Base-by-base conservation (phyloP, 2,888 invertebrate genomes). In the Drosophila rubida region DNA sequence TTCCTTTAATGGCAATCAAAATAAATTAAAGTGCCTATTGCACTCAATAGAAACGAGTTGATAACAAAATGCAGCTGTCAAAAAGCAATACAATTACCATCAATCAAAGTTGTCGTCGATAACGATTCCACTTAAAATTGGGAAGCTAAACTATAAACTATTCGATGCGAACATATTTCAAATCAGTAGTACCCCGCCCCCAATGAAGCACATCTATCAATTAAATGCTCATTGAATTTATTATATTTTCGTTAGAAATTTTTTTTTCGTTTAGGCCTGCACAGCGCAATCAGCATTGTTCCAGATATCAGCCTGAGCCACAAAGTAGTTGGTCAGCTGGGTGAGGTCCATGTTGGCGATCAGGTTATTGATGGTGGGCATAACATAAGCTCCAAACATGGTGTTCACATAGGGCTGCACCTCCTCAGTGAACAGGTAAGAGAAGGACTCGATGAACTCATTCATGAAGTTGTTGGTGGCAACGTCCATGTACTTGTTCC, bases 381-480 rank as follows among this genome's bases (percentile, higher is more conserved):
- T 2, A 7, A 25, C 11, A 6, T 53, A 61, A 8, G 57, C 41
- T 11, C 37, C 58, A 25, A n/a, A 65, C 16, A 37, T 4, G 7
- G 50, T 46, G 25, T 51, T 61, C 3, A 73, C 30, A 32, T 65
- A 51, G 2, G 63, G 72, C 63, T 88, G 83, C 0, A 87, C 64
- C 57, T 88, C 70, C 54, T 89, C 53, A 4, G 62, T 42, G 25
- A 65, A 59, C 16, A 88, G 63, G 25, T 80, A 19, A 1, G 70
- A 13, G 9, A 68, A 44, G 0, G 81, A 75, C 13, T 50, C 58
- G 9, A 62, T 44, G 9, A 69, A 75, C 3, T 66, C 32, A 30
- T 90, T 90, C 14, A 63, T 13, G 27, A 78, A 87, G 39, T 86
- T 84, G 50, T 90, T 90, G 2, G 68, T 25, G 1, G 87, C 74